phyloP scores from a whole-genome alignment of 2,113 vertebrate species.

The Sclerurus mexicanus region DNA sequence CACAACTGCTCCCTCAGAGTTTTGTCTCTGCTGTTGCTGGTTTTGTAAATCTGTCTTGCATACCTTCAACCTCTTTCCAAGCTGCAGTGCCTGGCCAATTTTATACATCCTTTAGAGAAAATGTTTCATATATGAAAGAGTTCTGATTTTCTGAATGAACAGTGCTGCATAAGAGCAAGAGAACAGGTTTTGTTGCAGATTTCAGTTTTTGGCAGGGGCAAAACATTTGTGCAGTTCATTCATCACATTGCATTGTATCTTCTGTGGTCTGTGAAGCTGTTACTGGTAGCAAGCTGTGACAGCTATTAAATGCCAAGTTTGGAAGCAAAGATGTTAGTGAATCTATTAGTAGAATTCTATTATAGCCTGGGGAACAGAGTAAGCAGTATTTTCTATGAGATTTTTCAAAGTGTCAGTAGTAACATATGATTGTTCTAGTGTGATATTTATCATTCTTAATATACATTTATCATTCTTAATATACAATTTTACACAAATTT shows the following conservation, averaged over 20 bases:
- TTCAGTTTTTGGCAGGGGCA: background rate
- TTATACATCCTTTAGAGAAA: background rate
- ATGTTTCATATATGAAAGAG: background rate
- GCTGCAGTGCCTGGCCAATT: background rate
- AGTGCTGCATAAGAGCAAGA: background rate
- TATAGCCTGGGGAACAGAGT: background rate
- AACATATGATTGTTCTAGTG: background rate
- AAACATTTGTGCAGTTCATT: background rate
- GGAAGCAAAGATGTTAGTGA: background rate
- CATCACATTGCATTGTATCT: background rate
- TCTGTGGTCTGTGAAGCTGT: background rate
- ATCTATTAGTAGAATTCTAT: background rate
- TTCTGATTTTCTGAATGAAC: background rate
- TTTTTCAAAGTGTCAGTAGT: background rate
- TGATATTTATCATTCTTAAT: background rate
- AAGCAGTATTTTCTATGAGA: background rate
- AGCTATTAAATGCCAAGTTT: background rate
- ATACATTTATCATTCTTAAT: background rate
- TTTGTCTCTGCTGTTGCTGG: background rate
- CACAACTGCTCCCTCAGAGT: background rate
- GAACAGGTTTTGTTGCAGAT: background rate
- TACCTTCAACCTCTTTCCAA: background rate
- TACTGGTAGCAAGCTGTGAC: background rate
- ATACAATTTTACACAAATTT: background rate
- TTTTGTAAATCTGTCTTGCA: background rate